These are phyloP conservation scores for Cynopterus brachyotis DNA, from an alignment of 2,113 vertebrate genomes.

Conservation along the genomic window DNA sequence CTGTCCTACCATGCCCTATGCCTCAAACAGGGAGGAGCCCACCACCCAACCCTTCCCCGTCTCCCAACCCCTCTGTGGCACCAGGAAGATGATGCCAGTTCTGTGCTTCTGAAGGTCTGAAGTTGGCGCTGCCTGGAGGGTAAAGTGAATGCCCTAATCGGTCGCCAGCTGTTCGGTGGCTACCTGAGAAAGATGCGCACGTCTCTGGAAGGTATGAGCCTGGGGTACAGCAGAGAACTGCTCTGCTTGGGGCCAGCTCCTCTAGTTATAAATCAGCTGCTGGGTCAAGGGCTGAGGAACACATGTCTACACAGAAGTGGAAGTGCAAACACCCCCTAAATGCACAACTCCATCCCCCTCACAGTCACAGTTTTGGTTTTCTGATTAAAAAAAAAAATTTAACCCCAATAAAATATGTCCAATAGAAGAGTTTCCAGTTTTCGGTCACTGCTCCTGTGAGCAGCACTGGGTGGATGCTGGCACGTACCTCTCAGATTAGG, in stretches of 20 bases:
- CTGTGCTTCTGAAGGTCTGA: neutral
- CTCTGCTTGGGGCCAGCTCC: neutral
- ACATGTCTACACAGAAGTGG: neutral
- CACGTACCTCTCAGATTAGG: neutral
- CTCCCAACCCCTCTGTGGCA: neutral
- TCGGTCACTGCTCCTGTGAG: neutral
- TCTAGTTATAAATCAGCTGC: neutral
- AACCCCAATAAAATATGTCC: neutral
- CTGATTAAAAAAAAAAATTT: slow-evolving; percentile 14
- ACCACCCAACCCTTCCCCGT: neutral
- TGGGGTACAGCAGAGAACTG: neutral
- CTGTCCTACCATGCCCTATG: neutral
- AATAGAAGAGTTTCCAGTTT: neutral
- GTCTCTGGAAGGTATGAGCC: neutral
- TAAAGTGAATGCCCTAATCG: neutral
- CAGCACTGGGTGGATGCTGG: neutral
- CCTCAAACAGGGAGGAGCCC: neutral
- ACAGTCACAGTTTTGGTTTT: slow-evolving; percentile 26
- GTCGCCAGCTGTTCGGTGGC: neutral
- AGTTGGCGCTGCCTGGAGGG: neutral
- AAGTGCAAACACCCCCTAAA: neutral
- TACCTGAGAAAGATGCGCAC: neutral
- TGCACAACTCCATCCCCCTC: neutral
- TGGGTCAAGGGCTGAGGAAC: neutral
- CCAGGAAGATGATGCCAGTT: neutral